These are phyloP conservation scores for Myripristis jacobus DNA, from an alignment of 2,797 vertebrate species.

Conservation along the genomic window DNA sequence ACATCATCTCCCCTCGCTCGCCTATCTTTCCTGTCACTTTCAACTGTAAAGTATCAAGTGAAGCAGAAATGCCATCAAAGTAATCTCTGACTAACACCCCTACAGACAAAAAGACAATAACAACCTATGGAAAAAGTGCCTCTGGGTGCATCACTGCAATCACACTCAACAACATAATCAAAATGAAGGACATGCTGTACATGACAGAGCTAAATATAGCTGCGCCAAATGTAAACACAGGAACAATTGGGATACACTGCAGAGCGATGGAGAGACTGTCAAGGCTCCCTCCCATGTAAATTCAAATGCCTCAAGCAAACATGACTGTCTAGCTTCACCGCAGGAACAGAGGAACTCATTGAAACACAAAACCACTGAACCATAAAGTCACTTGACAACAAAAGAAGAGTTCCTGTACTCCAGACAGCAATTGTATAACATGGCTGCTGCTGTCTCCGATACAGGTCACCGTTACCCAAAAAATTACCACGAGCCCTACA, in stretches of 20 bases:
- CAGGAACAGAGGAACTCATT: constrained; percentile 50
- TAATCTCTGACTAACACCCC: constrained; percentile 1
- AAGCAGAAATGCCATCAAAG: constrained; percentile 20
- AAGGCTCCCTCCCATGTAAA: constrained; percentile 27
- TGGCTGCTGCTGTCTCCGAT: not conserved
- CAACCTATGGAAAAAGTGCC: constrained; percentile 33
- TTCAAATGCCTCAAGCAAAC: constrained; percentile 36
- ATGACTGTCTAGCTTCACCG: constrained; percentile 1
- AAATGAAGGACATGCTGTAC: constrained; percentile 13
- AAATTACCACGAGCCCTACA: constrained; percentile 10
- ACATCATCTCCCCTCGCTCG: not conserved
- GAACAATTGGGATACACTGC: constrained; percentile 11
- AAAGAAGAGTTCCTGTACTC: constrained; percentile 41
- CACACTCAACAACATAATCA: constrained; percentile 4
- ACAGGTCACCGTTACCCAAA: constrained; percentile 30
- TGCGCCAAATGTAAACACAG: constrained; percentile 17
- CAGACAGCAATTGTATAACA: constrained; percentile 41
- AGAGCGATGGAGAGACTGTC: constrained; percentile 18
- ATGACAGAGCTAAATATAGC: constrained; percentile 53
- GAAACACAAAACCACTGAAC: constrained; percentile 45
- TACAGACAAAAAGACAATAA: constrained; percentile 16
- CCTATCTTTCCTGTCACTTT: constrained; percentile 2
- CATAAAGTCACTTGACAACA: constrained; percentile 40
- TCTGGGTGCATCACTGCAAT: constrained; percentile 28
- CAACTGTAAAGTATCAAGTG: not conserved